phyloP scores from a whole-genome alignment of 2,797 vertebrate species.

The Tiaroga cobitis region DNA sequence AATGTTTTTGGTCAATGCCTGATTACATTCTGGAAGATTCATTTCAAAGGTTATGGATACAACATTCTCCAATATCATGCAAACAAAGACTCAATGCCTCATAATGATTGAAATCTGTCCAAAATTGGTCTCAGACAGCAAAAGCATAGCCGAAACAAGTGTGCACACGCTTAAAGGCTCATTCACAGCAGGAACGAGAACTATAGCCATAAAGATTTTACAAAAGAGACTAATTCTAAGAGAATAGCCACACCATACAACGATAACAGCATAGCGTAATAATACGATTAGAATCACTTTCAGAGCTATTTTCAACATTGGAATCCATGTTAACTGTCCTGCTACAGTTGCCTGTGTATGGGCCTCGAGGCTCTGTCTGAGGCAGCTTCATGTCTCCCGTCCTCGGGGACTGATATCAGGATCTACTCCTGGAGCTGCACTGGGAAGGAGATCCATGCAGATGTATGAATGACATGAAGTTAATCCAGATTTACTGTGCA shows the following conservation, averaged over 20 bases:
- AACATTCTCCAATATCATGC: neutral
- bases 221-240: neutral
- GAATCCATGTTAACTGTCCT: neutral
- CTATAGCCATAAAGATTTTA: neutral
- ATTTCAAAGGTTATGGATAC: neutral
- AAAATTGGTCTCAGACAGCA: neutral
- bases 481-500: neutral
- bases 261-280: neutral
- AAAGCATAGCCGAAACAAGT: neutral
- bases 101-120: neutral
- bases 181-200: neutral
- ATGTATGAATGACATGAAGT: neutral
- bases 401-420: neutral
- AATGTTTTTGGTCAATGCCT: neutral
- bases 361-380: neutral
- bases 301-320: neutral
- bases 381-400: neutral
- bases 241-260: neutral
- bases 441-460: neutral
- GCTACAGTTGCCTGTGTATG: neutral
- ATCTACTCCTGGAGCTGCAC: neutral
- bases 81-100: neutral
- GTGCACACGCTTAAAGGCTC: neutral
- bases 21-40: neutral
- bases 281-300: neutral